Base-by-base conservation (phyloP, 1,140 invertebrate genomes). In the Heliconius congener region DNA sequence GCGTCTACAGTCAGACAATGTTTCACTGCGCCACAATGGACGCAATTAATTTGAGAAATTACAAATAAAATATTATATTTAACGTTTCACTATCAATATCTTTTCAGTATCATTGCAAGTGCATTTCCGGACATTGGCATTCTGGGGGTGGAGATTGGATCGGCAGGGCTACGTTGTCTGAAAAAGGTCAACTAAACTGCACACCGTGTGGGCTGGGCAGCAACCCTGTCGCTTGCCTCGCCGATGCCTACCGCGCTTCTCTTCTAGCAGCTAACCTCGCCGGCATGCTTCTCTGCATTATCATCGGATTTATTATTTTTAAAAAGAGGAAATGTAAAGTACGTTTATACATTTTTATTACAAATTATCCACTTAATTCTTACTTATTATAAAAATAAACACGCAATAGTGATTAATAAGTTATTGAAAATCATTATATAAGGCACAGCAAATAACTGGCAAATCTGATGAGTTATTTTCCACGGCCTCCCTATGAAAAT, bases 311-410 rank as follows among this genome's bases (percentile, higher is more conserved):
- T 30, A 95, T 97, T 71, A 96, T 98, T 30, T 97, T 97, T 84
- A 95, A 96, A 83, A 96, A 97, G 79, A 94, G 97, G 57, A 97
- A 97, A 94, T 96, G 96, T 87, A 97, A 97, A 96, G 97, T 98
- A 78, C 70, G 73, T 78, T 50, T 27, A 72, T 72, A 9, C 2
- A 52, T 52, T 52, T 19, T 52, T 52, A 19, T 8, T 8, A 52
- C 18, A 52, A 19, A 52, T 6, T 52, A 19, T 18, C 5, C 2
- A 19, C 18, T 52, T 19, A 19, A 52, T 19, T 52, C 18, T 52
- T 52, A 5, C 42, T 46, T 46, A 46, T 46, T 16, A 16, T 46
- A 46, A 46, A 37, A 37, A 1, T 37, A 37, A 37, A 37, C 34
- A 37, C 34, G 34, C 34, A 37, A 8, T 37, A 37, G 34, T 6